phyloP scores from a whole-genome alignment of 2,888 invertebrate species.

The Ormyrus thymus region DNA sequence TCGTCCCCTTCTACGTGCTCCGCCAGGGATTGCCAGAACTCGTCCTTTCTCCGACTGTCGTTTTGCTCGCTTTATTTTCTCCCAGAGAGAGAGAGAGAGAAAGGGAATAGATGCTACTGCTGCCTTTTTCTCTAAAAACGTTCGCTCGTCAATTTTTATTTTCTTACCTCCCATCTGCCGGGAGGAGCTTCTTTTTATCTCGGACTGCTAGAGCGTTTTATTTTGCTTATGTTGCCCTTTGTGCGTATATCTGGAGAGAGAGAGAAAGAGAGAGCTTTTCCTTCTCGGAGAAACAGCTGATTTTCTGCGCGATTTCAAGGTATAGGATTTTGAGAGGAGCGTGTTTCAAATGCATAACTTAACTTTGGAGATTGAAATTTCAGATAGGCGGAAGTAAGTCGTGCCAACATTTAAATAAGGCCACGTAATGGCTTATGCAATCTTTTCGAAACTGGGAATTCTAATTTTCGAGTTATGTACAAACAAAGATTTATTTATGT shows the following conservation, averaged over 20 bases:
- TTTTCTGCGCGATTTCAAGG: not conserved
- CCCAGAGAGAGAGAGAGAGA: not conserved
- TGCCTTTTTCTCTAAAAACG: conserved; percentile 18
- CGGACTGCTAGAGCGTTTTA: not conserved
- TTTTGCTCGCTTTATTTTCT: not conserved
- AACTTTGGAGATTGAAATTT: too few relatives aligned
- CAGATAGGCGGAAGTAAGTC: too few relatives aligned
- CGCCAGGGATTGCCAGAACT: conserved; percentile 47
- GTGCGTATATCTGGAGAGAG: too few relatives aligned
- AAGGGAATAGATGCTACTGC: too few relatives aligned
- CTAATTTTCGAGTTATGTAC: too few relatives aligned
- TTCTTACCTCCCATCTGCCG: conserved; percentile 57
- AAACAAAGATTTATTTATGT: too few relatives aligned
- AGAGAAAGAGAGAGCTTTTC: too few relatives aligned
- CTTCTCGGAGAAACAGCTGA: not conserved
- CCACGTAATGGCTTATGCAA: too few relatives aligned
- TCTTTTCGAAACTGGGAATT: too few relatives aligned
- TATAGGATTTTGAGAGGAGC: too few relatives aligned
- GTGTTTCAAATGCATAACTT: too few relatives aligned
- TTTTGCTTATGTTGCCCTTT: not conserved
- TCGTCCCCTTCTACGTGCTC: conserved; percentile 46
- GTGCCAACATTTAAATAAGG: too few relatives aligned
- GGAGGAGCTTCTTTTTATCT: conserved; percentile 3
- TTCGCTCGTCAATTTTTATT: conserved; percentile 50
- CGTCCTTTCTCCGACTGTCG: conserved; percentile 47